Conservation (phyloP, 2,888 invertebrate species). For the Eristalinus sepulchralis region DNA sequence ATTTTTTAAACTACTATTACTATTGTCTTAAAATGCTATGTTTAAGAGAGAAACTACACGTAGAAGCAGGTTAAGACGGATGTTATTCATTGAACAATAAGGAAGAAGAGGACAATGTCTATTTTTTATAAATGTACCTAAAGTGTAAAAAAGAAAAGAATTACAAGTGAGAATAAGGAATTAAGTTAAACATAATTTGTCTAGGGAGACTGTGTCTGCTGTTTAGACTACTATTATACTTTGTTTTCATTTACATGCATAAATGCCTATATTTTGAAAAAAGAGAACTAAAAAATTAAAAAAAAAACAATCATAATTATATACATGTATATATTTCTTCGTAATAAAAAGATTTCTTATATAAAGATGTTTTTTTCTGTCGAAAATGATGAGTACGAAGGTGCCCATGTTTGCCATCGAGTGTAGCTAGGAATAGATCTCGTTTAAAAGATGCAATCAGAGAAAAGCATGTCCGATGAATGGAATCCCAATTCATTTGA, state of each 20-base stretch:
- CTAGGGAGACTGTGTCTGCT: conserved; percentile 57
- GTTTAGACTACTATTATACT: conserved; percentile 53
- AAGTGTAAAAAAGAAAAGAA: conserved; percentile 17
- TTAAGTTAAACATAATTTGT: conserved; percentile 26
- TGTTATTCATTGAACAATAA: conserved; percentile 1
- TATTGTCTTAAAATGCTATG: conserved; percentile 6
- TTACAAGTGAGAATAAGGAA: conserved; percentile 31
- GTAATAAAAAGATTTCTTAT: conserved; percentile 58
- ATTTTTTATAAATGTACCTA: conserved; percentile 66
- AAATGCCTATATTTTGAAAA: conserved; percentile 50
- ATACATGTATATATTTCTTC: conserved; percentile 52
- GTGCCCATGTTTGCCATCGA: too few species aligned
- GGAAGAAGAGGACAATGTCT: conserved; percentile 43
- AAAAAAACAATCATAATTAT: conserved; percentile 55
- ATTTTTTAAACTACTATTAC: conserved; percentile 5
- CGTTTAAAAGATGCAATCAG: too few species aligned
- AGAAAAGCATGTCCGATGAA: too few species aligned
- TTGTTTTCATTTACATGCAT: conserved; percentile 40
- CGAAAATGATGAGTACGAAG: too few species aligned
- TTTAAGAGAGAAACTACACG: not conserved
- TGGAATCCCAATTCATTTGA: too few species aligned
- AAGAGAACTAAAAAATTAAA: not conserved
- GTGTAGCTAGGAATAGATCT: too few species aligned
- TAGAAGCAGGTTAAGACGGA: not conserved
- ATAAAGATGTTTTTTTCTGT: not conserved